These are phyloP conservation scores for Sphenopsis melanotis DNA, from an alignment of 2,797 vertebrate species.

Conservation along the genomic window DNA sequence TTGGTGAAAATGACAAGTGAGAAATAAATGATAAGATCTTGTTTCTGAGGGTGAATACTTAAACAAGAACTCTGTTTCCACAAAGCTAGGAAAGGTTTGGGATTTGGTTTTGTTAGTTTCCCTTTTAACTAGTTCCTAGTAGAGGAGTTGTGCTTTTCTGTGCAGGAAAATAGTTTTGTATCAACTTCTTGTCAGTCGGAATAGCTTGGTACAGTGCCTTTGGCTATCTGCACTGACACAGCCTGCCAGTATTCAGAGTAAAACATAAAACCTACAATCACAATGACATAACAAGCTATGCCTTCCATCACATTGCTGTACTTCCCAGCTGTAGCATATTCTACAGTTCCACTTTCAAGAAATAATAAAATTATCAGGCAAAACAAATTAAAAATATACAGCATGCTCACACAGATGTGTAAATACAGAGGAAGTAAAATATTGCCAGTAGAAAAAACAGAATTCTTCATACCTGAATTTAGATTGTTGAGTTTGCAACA, in stretches of 20 bases:
- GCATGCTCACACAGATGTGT: neutral
- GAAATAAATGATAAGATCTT: neutral
- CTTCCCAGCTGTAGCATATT: neutral
- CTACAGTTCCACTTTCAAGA: neutral
- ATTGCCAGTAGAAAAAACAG: neutral
- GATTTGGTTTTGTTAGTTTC: neutral
- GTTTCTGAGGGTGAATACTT: conserved; percentile 1
- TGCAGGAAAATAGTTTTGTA: neutral
- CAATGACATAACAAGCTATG: neutral
- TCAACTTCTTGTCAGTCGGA: neutral
- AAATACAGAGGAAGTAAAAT: neutral
- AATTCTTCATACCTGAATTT: neutral
- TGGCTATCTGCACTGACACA: neutral
- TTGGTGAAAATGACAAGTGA: neutral
- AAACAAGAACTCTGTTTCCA: neutral
- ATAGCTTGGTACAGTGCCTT: neutral
- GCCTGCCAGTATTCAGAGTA: neutral
- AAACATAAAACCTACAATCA: neutral
- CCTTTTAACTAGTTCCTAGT: neutral
- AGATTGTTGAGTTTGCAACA: neutral
- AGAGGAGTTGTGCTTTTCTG: neutral
- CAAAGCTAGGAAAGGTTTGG: neutral
- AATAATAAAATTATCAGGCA: neutral
- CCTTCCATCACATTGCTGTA: neutral
- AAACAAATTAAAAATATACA: neutral